Evolutionary conservation across 2,113 vertebrate species (phyloP).

Genomic region (Larimichthys crocea): DNA sequence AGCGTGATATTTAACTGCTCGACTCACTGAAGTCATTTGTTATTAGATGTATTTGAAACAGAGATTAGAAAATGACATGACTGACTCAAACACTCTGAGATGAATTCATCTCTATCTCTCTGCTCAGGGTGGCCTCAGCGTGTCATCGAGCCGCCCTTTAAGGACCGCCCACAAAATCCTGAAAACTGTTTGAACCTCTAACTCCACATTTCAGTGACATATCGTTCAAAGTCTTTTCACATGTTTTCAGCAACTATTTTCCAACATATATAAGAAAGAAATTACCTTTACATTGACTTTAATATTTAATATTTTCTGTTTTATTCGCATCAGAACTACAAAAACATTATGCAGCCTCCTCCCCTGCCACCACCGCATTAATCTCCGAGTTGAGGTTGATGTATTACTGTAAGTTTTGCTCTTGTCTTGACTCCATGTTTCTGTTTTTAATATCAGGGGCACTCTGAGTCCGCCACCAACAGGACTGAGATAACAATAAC

Average conservation of each 20-base stretch:
- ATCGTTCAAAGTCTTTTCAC: no score
- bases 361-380: slow-evolving; percentile 27
- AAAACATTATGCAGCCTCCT: slow-evolving; percentile 46
- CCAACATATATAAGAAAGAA: no score
- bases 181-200: no score
- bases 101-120: no score
- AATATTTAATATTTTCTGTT: slow-evolving; percentile 31
- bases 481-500: slow-evolving; percentile 65
- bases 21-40: slow-evolving; percentile 1
- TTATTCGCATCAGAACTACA: neutral
- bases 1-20: slow-evolving; percentile 32
- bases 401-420: slow-evolving; percentile 38
- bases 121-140: no score
- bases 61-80: no score
- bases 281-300: no score
- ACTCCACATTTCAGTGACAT: no score
- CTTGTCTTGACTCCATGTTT: slow-evolving; percentile 27
- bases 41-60: slow-evolving; percentile 1
- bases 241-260: no score
- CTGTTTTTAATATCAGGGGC: slow-evolving; percentile 42
- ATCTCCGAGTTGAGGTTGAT: slow-evolving; percentile 54
- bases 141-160: no score
- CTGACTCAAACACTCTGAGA: no score
- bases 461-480: slow-evolving; percentile 49
- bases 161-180: no score